phyloP scores from a whole-genome alignment of 2,797 vertebrate species.

The Cyprinodon diabolis region DNA sequence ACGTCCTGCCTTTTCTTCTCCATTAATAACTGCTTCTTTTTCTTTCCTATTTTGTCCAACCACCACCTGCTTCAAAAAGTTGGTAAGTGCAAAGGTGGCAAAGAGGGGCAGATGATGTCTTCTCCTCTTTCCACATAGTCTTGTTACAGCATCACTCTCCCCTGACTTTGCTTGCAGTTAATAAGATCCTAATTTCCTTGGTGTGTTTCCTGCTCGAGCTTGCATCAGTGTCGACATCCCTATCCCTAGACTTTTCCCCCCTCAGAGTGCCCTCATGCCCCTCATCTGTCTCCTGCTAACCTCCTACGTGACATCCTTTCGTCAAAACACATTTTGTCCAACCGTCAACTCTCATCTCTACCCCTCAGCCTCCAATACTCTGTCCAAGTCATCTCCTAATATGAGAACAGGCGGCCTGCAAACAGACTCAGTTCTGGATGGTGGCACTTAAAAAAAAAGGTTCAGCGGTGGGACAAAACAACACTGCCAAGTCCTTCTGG shows the following conservation, averaged over 20 bases:
- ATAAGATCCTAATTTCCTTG: conserved; percentile 60
- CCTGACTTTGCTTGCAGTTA: conserved; percentile 52
- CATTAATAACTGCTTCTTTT: conserved; percentile 44
- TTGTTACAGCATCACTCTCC: conserved; percentile 45
- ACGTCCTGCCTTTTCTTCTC: conserved; percentile 25
- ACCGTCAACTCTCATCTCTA: conserved; percentile 49
- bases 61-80: conserved; percentile 58
- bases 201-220: conserved; percentile 56
- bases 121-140: conserved; percentile 56
- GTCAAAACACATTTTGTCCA: conserved; percentile 53
- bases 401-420: conserved; percentile 41
- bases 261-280: conserved; percentile 35
- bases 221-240: conserved; percentile 50
- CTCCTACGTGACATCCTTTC: conserved; percentile 48
- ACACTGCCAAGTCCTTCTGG: conserved; percentile 56
- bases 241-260: conserved; percentile 37
- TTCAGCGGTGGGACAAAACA: conserved; percentile 55
- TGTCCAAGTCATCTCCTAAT: conserved; percentile 54
- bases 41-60: conserved; percentile 39
- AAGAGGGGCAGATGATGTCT: conserved; percentile 39
- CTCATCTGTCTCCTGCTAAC: conserved; percentile 49
- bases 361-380: conserved; percentile 42
- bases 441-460: conserved; percentile 48
- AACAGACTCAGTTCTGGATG: conserved; percentile 32
- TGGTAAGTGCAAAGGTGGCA: conserved; percentile 61